Base-by-base conservation (phyloP, 2,113 vertebrate species). In the Sorex fumeus region DNA sequence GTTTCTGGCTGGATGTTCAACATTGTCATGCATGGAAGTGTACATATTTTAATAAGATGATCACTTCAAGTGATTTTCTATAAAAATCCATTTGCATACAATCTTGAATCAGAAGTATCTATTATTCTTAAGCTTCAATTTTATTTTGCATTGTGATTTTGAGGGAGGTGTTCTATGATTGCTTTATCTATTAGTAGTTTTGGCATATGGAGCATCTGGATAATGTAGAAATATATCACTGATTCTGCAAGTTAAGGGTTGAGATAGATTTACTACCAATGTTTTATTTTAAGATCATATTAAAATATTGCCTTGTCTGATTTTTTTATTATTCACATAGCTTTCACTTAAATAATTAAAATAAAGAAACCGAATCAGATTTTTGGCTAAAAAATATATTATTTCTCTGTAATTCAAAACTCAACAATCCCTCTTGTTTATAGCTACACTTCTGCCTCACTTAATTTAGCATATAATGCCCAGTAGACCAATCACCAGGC, bases 401-500 rank as follows among this genome's bases (percentile, higher is more conserved):
- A 74, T 28, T 8, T 12, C 83, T 84, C 88, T 93, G 12, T 40
- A 5, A 87, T 94, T 75, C 21, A 47, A 75, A 64, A 36, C 77
- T 93, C 69, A 30, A 8, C 43, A 76, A 81, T 18, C 13, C 10
- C 45, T 90, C 45, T 89, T 28, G 16, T 89, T 2, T 88, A 50
- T 71, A 67, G 25, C 21, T 92, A 66, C 74, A 84, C 0, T 94
- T 60, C 45, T 91, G 86, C 87, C 87, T 94, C 67, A 87, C 87
- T 95, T 96, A 94, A 84, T 93, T 95, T 69, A 92, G 28, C 28
- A 67, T 88, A 72, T 11, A 71, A 91, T 93, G 76, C 91, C 95
- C 91, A 86, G 53, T 95, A 67, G 90, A 70, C 43, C 60, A 71
- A 69, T 91, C 8, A 2, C 62, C 21, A 9, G 47, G 43, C 0